Evolutionary conservation across 2,113 vertebrate species (phyloP), one percentile per base, ranked within the genome.

Genomic region (Pseudopodoces humilis): DNA sequence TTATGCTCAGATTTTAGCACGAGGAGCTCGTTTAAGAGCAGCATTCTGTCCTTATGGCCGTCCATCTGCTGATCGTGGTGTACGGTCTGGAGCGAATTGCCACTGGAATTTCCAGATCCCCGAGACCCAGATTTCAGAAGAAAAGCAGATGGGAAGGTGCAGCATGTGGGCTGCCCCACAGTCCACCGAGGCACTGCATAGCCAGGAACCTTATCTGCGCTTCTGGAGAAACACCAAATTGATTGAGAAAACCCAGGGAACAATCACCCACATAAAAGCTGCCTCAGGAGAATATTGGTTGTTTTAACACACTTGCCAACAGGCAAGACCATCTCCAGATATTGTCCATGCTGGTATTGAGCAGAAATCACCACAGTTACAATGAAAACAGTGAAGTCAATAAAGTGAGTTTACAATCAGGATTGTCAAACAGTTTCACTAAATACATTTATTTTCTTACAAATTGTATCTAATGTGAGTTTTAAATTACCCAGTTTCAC

Each of bases 51-150:
- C 31, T 25, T 33, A 4, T 1, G 39, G 30, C 39, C 12, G 5
- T 5, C 22, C 59, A 2, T 39, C n/a, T 31, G 13, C 55, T 46
- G 17, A 3, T 16, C 2, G 0, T 2, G 24, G 28, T n/a, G 52
- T 14, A 9, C 0, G 2, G 23, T 7, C 15, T 35, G 7, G 5
- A 25, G 46, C 1, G 22, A 64, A 33, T 28, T 58, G 21, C 10
- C 10, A 1, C 37, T 15, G 59, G 37, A 50, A 25, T 67, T 83
- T 7, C 35, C 0, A 0, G 15, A 11, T n/a, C 23, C 13, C 43
- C 11, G 0, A 6, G 21, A 12, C 2, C 0, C 3, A 31, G n/a
- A 30, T 59, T 83, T 80, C 3, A 2, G n/a, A 14, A 27, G 39
- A 49, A 58, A 69, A 64, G 44, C 3, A 0, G 35, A 4, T 12